phyloP scores from a whole-genome alignment of 2,888 invertebrate species.

The Lasioglossum marginatum region DNA sequence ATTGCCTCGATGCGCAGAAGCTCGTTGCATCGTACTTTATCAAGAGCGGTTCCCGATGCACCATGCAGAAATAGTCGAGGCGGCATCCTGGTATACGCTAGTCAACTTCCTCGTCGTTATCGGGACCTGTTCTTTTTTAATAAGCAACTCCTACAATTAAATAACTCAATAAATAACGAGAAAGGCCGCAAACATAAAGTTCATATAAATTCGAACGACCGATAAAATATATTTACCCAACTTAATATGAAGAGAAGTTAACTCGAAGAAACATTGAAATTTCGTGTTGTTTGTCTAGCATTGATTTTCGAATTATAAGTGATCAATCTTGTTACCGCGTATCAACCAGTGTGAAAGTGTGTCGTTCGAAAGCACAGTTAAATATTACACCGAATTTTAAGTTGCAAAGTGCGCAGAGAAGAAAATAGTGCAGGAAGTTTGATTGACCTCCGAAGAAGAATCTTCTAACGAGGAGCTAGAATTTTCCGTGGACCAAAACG shows the following conservation, averaged over 20 bases:
- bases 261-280: not conserved
- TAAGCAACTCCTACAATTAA: not conserved
- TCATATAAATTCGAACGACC: not conserved
- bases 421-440: not conserved
- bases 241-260: not conserved
- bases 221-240: not conserved
- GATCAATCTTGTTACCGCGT: not conserved
- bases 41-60: conserved; percentile 67
- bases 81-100: conserved; percentile 60
- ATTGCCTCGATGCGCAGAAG: conserved; percentile 74
- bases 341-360: not conserved
- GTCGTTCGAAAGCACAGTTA: not conserved
- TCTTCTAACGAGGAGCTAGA: not conserved
- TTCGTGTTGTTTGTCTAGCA: not conserved
- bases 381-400: not conserved
- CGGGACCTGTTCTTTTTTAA: not conserved
- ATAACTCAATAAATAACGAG: not conserved
- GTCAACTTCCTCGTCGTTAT: conserved; percentile 25
- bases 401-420: not conserved
- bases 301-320: not conserved
- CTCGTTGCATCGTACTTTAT: conserved; percentile 73
- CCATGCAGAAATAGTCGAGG: conserved; percentile 74
- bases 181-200: not conserved
- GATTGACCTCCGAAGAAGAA: not conserved
- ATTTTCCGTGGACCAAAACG: not conserved